Conservation (phyloP, 2,113 vertebrate species). For the Rhizomys pruinosus region DNA sequence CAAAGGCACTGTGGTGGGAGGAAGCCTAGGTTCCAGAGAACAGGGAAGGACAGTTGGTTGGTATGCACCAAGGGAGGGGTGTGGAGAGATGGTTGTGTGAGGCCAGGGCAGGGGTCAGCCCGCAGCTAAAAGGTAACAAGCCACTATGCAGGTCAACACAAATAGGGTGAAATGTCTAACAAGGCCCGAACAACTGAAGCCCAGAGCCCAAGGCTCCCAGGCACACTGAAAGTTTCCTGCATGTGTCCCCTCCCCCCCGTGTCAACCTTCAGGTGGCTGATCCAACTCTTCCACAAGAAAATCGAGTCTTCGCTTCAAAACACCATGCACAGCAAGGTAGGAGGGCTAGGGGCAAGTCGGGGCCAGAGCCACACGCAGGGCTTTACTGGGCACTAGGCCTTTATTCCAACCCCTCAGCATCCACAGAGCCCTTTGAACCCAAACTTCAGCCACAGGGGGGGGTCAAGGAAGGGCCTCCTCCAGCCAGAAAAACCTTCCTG, state of each 20-base stretch:
- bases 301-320: conserved; percentile 72
- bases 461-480: neutral
- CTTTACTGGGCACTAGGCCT: neutral
- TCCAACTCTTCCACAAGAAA: conserved; percentile 74
- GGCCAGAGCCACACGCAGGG: neutral
- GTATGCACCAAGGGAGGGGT: neutral
- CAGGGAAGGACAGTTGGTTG: fast-evolving
- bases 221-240: neutral
- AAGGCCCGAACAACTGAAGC: neutral
- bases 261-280: conserved; percentile 83
- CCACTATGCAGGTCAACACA: neutral
- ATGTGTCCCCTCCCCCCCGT: neutral
- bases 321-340: conserved; percentile 73
- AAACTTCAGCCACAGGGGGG: neutral
- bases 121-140: neutral
- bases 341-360: fast-evolving
- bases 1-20: conserved; percentile 20
- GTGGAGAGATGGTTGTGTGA: neutral
- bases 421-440: neutral
- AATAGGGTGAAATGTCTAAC: neutral
- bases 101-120: neutral
- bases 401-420: neutral
- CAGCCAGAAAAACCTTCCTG: neutral
- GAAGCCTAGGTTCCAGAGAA: neutral
- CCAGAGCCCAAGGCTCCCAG: too few species aligned